Evolutionary conservation across 2,797 vertebrate genomes (phyloP), one percentile per base, ranked within the genome.

Genomic region (Dicrostonyx torquatus): DNA sequence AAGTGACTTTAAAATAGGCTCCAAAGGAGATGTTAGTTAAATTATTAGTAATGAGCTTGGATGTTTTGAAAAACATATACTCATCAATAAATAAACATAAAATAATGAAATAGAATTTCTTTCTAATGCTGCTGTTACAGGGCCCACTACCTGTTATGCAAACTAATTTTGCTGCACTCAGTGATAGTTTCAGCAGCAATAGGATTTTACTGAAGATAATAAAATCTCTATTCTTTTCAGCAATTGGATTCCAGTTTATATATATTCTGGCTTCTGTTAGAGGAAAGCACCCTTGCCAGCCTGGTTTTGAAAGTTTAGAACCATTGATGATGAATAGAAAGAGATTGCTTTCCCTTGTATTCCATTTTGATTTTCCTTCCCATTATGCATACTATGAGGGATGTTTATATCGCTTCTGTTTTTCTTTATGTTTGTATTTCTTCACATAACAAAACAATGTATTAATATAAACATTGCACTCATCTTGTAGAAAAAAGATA

Each of bases 21-120:
- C 93, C 37, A 92, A 92, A 92, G 94, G 92, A 93, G 37, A 40
- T 94, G 40, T 95, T 97, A 95, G 55, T 91, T 96, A 95, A 95
- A 95, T 97, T 93, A 96, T 92, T 97, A 96, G 64, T 92, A 93
- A 91, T 88, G 86, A 93, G 76, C 96, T 92, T 96, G 53, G 45
- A 75, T 94, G 34, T 78, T 90, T 96, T 82, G 77, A 86, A 93
- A 83, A 89, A 91, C 55, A 2, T 86, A 18, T 92, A 83, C 55
- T 93, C 91, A 29, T 88, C 82, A 96, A 40, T 93, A 94, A 90
- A 88, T 91, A 93, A 89, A 84, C 50, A 93, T 82, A 88, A 89
- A 86, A 48, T 82, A 86, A 78, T 24, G 70, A 14, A 70, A 53
- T 70, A 75, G 58, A 78, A 94, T 96, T 31, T 73, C 20, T 95